Evolutionary conservation across 2,113 vertebrate genomes (phyloP).

Genomic region (Passer domesticus): DNA sequence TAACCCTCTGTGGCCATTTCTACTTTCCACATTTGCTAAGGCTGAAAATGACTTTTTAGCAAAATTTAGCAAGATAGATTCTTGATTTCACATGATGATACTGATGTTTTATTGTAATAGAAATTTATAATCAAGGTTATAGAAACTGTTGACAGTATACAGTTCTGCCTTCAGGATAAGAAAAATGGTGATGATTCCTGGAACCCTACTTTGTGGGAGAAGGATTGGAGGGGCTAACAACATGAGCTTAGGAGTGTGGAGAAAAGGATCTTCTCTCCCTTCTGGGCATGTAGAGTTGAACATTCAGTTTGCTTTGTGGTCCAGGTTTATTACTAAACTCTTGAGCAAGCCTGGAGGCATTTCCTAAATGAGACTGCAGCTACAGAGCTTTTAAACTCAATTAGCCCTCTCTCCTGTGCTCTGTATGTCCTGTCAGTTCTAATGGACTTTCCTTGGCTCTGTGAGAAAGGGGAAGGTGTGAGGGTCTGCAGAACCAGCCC

Average conservation of each 20-base stretch:
- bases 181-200: not conserved
- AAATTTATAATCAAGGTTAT: not conserved
- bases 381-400: not conserved
- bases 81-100: not conserved
- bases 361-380: slow-evolving; percentile 10
- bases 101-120: not conserved
- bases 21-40: not conserved
- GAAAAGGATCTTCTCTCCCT: not conserved
- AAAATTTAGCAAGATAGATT: not conserved
- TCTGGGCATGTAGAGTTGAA: not conserved
- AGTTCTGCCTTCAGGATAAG: not conserved
- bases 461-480: not conserved
- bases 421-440: not conserved
- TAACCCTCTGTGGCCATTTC: not conserved
- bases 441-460: not conserved
- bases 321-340: not conserved
- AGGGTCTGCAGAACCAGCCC: not conserved
- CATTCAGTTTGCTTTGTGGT: not conserved
- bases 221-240: not conserved
- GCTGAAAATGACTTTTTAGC: not conserved
- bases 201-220: not conserved
- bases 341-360: not conserved
- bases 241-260: not conserved
- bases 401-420: not conserved
- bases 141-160: not conserved